Base-by-base conservation (phyloP, 2,113 vertebrate species). In the Hippocampus guttulatus region DNA sequence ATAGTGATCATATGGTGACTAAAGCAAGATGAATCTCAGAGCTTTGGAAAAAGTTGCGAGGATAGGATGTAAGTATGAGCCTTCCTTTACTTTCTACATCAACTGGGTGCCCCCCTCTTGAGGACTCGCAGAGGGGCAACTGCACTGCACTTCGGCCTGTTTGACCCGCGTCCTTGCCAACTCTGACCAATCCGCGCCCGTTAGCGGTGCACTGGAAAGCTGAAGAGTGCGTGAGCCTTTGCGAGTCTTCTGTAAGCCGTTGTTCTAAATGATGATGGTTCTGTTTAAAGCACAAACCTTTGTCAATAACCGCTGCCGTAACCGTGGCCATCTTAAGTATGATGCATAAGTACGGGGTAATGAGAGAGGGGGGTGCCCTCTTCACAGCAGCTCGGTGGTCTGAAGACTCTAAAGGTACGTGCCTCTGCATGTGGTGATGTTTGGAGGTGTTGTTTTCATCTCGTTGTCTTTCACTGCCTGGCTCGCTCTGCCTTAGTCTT, bases 1-100 rank as follows among this genome's bases (percentile, higher is more conserved):
- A 98, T 99, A 99, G 97, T 98, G 96, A 98, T 98, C 97, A 99
- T 98, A 98, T 98, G 97, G 97, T 99, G 97, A 99, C 96, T 98
- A 99, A 99, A 99, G 96, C 97, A 96, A 99, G 97, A 98, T 98
- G 96, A 98, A 98, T 96, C 96, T 95, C 95, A 95, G 95, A 98
- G 95, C 97, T 99, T 99, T 93, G 92, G 96, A 95, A 94, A 98
- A 98, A 97, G 96, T 98, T 95, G 93, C 97, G 94, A 95, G 96
- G 95, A 96, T 98, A 98, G 95, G 95, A 98, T 98, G 97, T 99
- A 99, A 99, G 97, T 99, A 99, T 98, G 94, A 97, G 95, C 94
- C 96, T 96, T 95, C 92, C 93, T 96, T 98, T 98, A 86, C 93
- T 95, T 91, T 93, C 92, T 97, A 97, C 94, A 94, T 94, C 95